A percentile compares a stretch with the other conserved stretches of the same genome.
Evolutionary conservation across 2,113 vertebrate species (phyloP).

Genomic region (Aspiorhynchus laticeps): DNA sequence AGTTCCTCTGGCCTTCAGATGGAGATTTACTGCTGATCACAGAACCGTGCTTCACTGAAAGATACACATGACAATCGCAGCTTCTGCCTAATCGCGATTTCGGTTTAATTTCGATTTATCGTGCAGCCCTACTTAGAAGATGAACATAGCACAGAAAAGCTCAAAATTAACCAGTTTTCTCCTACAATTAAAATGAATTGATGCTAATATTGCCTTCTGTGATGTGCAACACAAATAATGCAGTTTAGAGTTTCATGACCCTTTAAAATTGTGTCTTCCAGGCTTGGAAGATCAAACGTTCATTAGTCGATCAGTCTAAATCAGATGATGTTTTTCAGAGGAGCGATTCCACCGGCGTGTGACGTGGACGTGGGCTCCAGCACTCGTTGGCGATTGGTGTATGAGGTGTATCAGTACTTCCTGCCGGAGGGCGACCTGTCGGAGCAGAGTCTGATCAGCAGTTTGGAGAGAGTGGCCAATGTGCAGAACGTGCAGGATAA

Average conservation of each 20-base stretch:
- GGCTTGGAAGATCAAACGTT: too few species aligned
- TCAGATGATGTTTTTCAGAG: conserved; percentile 69
- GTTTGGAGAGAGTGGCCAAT: conserved; percentile 78
- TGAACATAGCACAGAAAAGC: neutral
- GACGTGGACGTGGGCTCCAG: conserved; percentile 63
- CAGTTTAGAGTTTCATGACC: too few species aligned
- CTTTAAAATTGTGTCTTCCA: too few species aligned
- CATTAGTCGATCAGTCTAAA: neutral
- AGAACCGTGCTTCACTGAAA: too few species aligned
- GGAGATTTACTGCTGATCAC: too few species aligned
- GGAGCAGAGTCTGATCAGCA: conserved; percentile 74
- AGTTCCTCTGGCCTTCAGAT: too few species aligned
- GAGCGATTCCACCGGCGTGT: conserved; percentile 72
- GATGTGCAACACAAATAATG: neutral
- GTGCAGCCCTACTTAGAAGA: neutral
- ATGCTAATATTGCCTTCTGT: neutral
- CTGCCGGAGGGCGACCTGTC: conserved; percentile 85
- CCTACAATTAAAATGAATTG: neutral
- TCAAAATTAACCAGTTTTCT: neutral
- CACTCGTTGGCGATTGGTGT: conserved; percentile 83
- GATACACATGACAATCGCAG: too few species aligned
- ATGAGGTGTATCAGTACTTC: conserved; percentile 92
- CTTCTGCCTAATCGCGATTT: too few species aligned
- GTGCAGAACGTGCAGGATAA: conserved; percentile 71
- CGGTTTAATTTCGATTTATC: too few species aligned